A percentile compares a stretch with the other conserved stretches of the same genome.
phyloP scores from a whole-genome alignment of 2,888 invertebrate genomes.

The Agelastica alni region DNA sequence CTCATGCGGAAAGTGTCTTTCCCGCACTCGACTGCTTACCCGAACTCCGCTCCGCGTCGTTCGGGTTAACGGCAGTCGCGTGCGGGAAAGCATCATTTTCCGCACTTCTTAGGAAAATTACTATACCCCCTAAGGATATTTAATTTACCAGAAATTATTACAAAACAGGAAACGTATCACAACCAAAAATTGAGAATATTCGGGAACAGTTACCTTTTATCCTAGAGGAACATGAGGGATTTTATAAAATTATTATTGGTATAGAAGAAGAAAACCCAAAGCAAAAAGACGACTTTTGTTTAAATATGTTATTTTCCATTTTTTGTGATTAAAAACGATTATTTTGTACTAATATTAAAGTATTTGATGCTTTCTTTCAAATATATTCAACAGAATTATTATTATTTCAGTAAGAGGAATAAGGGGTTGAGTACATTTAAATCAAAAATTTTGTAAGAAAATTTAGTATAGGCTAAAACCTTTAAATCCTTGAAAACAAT shows the following conservation, averaged over 20 bases:
- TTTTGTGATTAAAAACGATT: not conserved
- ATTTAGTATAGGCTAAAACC: not conserved
- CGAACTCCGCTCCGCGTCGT: no score
- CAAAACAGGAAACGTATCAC: not conserved
- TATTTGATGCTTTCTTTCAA: not conserved
- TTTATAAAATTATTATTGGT: slow-evolving; percentile 14
- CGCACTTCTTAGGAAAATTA: no score
- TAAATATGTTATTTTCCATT: no score
- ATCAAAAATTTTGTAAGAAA: not conserved
- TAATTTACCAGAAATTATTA: slow-evolving; percentile 1
- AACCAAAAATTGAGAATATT: not conserved
- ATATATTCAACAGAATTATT: not conserved
- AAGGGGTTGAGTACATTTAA: not conserved
- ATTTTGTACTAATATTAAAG: not conserved
- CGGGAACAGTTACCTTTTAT: slow-evolving; percentile 10
- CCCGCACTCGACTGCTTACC: no score
- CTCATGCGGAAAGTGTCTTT: no score
- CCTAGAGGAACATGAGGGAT: slow-evolving; percentile 3
- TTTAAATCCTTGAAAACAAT: not conserved
- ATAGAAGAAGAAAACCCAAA: not conserved
- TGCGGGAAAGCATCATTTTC: no score
- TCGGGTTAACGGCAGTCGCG: no score
- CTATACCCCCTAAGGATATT: not conserved
- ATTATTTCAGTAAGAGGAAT: not conserved
- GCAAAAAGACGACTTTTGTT: slow-evolving; percentile 7